A percentile compares a stretch with the other conserved stretches of the same genome.
Evolutionary conservation across 2,888 invertebrate species (phyloP).

Genomic region (Andrena haemorrhoa): DNA sequence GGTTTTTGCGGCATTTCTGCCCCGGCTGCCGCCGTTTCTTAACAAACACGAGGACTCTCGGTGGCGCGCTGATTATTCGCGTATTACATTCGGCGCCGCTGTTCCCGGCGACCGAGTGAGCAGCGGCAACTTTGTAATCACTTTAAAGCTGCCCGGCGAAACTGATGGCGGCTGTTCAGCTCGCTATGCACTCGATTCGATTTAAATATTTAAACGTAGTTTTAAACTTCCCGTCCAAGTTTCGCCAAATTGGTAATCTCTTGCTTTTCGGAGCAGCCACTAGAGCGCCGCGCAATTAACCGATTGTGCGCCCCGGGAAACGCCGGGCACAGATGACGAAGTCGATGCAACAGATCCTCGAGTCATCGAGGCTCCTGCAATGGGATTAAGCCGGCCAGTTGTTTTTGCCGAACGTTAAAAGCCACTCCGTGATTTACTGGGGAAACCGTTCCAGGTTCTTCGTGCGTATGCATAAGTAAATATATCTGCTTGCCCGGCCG

Average conservation of each 20-base stretch:
- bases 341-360: not conserved
- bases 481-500: conserved; percentile 9
- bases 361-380: conserved; percentile 22
- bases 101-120: conserved; percentile 42
- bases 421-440: conserved; percentile 16
- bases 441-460: not conserved
- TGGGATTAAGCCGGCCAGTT: not conserved
- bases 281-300: conserved; percentile 17
- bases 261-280: conserved; percentile 25
- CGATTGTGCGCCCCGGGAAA: not conserved
- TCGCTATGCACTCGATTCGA: conserved; percentile 47
- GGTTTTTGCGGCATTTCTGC: not conserved
- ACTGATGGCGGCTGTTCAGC: conserved; percentile 48
- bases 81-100: conserved; percentile 44
- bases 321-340: too few species aligned
- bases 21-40: not conserved
- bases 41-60: not conserved
- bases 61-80: conserved; percentile 31
- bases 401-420: conserved; percentile 21
- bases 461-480: conserved; percentile 18
- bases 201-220: conserved; percentile 56
- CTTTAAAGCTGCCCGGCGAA: conserved; percentile 51
- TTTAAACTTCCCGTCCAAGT: conserved; percentile 43
- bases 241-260: conserved; percentile 43
- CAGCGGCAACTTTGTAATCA: conserved; percentile 54